Conservation (phyloP, 2,113 vertebrate genomes). For the Pionites leucogaster region DNA sequence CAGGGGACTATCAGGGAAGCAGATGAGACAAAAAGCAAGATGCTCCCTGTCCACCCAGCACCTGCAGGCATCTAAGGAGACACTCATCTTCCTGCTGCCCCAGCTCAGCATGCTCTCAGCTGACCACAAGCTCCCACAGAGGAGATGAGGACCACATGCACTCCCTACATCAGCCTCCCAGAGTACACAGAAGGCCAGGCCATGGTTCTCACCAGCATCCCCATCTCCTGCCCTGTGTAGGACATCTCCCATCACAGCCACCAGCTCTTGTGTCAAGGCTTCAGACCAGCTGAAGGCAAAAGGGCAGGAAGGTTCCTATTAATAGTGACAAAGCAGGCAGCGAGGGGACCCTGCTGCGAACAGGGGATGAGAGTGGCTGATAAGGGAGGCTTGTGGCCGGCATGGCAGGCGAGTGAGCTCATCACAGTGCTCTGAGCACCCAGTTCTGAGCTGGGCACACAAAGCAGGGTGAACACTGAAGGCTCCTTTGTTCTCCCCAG, state of each 20-base stretch:
- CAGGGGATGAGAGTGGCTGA: accelerated
- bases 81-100: not conserved
- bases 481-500: conserved; percentile 59
- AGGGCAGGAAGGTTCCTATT: not conserved
- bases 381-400: not conserved
- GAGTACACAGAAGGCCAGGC: not conserved
- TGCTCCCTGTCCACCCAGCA: not conserved
- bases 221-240: accelerated
- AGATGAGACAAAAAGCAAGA: not conserved
- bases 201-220: not conserved
- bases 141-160: not conserved
- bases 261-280: not conserved
- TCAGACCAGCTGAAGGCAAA: not conserved
- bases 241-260: not conserved
- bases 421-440: not conserved
- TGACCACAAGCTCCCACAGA: not conserved
- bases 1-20: not conserved
- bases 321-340: not conserved
- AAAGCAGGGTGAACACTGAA: not conserved
- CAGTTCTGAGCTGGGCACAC: not conserved
- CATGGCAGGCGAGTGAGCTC: conserved; percentile 19
- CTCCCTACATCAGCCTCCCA: not conserved
- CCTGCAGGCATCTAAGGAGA: not conserved
- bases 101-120: not conserved
- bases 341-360: not conserved